Base-by-base conservation (phyloP, 2,888 invertebrate species). In the Caenorhabditis sp. region DNA sequence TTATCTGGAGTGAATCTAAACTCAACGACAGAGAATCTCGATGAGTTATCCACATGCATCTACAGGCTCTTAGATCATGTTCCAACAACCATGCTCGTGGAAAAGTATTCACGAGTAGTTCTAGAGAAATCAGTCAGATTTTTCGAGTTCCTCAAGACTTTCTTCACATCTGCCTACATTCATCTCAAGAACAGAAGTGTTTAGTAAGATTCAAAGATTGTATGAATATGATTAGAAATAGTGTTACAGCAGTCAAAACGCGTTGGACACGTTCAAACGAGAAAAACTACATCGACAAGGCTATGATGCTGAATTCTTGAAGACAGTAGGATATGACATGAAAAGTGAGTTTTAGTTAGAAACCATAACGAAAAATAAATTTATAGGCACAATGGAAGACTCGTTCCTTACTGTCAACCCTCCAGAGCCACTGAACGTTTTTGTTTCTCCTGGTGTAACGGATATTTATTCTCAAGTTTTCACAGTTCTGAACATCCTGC, bases 131-230 rank as follows among this genome's bases (percentile, higher is more conserved):
- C 82, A 2, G 63, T 76, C 2, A 44, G 56, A 14, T 82, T 82
- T 47, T 82, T 82, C 24, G 79, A 74, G 19, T 82, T 82, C n/a
- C 49, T 82, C 38, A 82, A 82, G 19, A 41, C 68, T 12, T 82
- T 82, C 63, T 82, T 82, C 79, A 82, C 82, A 7, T 64, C 77
- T 2, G 73, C 79, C 7, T 73, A 82, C 41, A 82, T 82, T 41
- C 82, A 82, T 61, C 51, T 72, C 1, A 31, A 75, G 26, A 31
- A 69, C 7, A 22, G 16, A 26, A 70, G 56, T 31, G 44, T 81
- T 56, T 19, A 44, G 75, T 74, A 26, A 81, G 68, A 41, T 12
- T 41, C 35, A 49, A n/a, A 56, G 8, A 38, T 14, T n/a, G n/a
- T n/a, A n/a, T n/a, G n/a, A n/a, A n/a, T 14, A 0, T 56, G 7